Percentiles rank a stretch among this genome's conserved stretches.
These are phyloP conservation scores for Malurus leucopterus DNA, from an alignment of 2,797 vertebrate species.

Conservation along the genomic window DNA sequence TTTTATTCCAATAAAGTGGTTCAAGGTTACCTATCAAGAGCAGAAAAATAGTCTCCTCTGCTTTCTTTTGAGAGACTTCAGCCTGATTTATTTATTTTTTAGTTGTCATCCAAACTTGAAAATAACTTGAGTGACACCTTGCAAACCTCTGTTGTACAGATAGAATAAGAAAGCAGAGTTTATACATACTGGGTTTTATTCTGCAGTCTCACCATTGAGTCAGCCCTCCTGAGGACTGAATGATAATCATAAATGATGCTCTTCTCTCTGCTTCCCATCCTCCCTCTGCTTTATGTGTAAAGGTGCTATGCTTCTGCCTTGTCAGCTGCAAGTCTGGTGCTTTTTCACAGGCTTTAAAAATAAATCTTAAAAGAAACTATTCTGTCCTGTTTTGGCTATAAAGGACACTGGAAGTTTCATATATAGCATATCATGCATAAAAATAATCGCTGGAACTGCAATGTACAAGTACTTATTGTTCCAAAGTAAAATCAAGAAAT, in stretches of 20 bases:
- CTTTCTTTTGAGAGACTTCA: not conserved
- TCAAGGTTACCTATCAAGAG: not conserved
- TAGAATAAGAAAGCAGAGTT: not conserved
- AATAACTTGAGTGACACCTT: not conserved
- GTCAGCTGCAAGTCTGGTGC: conserved; percentile 8
- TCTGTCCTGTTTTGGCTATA: not conserved
- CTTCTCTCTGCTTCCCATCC: not conserved
- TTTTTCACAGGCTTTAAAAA: conserved; percentile 10
- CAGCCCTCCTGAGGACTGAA: not conserved
- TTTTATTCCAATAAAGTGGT: not conserved
- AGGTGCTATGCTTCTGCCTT: not conserved
- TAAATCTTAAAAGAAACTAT: not conserved
- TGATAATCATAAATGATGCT: not conserved
- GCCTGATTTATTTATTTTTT: not conserved
- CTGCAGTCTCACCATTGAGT: not conserved
- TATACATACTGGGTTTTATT: not conserved
- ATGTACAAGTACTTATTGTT: conserved; percentile 42
- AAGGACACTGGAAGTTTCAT: conserved; percentile 5
- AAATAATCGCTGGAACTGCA: conserved; percentile 24
- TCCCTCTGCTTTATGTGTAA: not conserved
- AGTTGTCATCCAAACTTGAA: not conserved
- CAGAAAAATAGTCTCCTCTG: not conserved
- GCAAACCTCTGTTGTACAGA: not conserved
- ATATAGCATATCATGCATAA: conserved; percentile 11
- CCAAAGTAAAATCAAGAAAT: conserved; percentile 24